Evolutionary conservation across 30 jellyfish, hydroid and myxozoan genomes (phyloP), one percentile per base, ranked within the genome.

Genomic region (Aurelia aurita): DNA sequence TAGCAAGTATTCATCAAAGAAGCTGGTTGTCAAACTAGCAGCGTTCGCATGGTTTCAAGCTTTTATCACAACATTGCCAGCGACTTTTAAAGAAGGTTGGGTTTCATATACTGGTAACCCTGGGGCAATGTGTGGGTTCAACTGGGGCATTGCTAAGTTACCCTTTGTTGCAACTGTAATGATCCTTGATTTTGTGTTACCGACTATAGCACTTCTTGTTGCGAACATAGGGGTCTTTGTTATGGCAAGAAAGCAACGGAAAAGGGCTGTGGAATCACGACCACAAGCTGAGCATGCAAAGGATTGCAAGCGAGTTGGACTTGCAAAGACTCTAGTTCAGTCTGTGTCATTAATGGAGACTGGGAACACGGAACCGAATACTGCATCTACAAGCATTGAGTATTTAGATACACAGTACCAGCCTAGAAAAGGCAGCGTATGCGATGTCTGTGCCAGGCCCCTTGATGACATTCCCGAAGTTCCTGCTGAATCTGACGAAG

Each of bases 181-280:
- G 58, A 4, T 3, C 51, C 51, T 39, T 8, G 15, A 39, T 39
- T 39, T 39, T 39, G 51, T 39, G 9, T 39, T 39, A 39, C 80
- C 80, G 16, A 31, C 80, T 4, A 32, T 68, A n/a, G 60, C 23
- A 3, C 61, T 68, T 10, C 7, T 68, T 20, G 29, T 68, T 2
- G 47, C 80, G 18, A 68, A 68, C 60, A 35, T 68, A 27, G 22
- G 23, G 47, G 80, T 68, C 1, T 68, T 68, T 58, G 60, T 68
- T 7, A 27, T 68, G 34, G 80, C 80, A 32, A 27, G 26, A 15
- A 23, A 58, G 22, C 80, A 68, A 58, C 58, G 60, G 20, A 68
- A 68, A 27, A 32, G 29, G 80, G 47, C 61, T 3, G 0, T n/a
- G 31, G 13, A 25, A 21, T n/a, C 69, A 25, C 31, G 69, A n/a